Evolutionary conservation across 2,888 invertebrate species (phyloP), one percentile per base, ranked within the genome.

Genomic region (Plebejus argus): DNA sequence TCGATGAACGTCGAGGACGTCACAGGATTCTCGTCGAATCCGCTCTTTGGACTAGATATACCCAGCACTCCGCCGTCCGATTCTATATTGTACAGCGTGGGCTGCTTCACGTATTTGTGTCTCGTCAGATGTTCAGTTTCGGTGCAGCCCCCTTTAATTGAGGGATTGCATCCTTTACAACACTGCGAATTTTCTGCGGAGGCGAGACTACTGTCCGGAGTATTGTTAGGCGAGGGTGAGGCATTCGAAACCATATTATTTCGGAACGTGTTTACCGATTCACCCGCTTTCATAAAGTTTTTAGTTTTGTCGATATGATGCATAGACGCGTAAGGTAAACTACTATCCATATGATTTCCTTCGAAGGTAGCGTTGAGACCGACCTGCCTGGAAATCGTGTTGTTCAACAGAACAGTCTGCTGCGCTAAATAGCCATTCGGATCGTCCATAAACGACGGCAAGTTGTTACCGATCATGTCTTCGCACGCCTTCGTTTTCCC

Each of bases 341-440:
- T 88, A 0, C 83, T 85, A 56, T 92, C 92, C 81, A 86, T 92
- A 76, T 88, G 89, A 80, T 85, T 88, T 33, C 81, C 81, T 49
- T 93, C 93, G 79, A 89, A 93, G 0, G 87, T 84, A 1, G 90
- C 83, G 80, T 87, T 90, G 35, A 89, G 88, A 74, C 91, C 92
- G n/a, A 93, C 93, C 90, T 96, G 96, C 83, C 96, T 94, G 78
- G 96, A 96, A 90, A 97, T 97, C 12, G 97, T 98, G 85, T 96
- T 97, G 85, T 98, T 98, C 76, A 98, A 90, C 82, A 98, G 89
- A 49, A 97, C 97, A 0, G 98, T 98, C 89, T 98, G 98, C 84
- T 98, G 98, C 6, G 98, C 98, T 82, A 98, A 92, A 90, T 98
- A 98, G 3, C 98, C 98, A 84, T 96, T 97, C 0, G 98, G 98